Conservation (phyloP, 2,113 vertebrate genomes). For the Percopsis transmontana region DNA sequence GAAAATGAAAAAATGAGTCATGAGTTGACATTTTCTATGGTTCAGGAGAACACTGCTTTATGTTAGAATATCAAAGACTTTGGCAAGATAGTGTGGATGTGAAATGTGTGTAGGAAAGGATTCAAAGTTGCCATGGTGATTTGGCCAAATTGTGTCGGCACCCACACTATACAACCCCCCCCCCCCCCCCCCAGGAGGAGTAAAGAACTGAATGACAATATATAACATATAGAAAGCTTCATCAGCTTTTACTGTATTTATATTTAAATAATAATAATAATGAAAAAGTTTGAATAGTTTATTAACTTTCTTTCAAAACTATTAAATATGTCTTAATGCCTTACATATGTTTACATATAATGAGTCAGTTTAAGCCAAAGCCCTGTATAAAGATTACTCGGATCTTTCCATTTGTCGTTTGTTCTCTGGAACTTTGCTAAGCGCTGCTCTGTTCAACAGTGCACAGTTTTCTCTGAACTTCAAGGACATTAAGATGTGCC, state of each 20-base stretch:
- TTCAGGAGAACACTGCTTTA: conserved; percentile 1
- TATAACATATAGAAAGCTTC: neutral
- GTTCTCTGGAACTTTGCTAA: conserved; percentile 54
- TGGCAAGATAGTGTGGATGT: conserved; percentile 10
- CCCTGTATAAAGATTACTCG: neutral
- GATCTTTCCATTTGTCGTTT: conserved; percentile 56
- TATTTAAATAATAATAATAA: neutral
- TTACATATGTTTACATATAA: conserved; percentile 10
- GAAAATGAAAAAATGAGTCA: neutral
- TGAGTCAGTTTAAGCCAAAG: conserved; percentile 4
- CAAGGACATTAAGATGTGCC: conserved; percentile 77
- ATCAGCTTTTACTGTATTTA: neutral
- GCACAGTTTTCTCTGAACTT: conserved; percentile 60
- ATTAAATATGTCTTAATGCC: neutral
- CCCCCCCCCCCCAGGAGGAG: too few species aligned
- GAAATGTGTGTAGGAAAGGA: conserved; percentile 24
- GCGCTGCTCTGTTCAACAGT: conserved; percentile 57
- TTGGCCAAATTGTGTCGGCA: conserved; percentile 22
- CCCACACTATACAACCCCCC: conserved; percentile 12
- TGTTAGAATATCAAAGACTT: conserved; percentile 18
- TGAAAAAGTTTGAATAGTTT: neutral
- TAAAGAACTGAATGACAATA: too few species aligned
- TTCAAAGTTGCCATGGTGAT: conserved; percentile 50
- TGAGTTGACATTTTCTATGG: conserved; percentile 5
- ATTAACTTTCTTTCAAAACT: neutral